Evolutionary conservation across 1,140 invertebrate species (phyloP).

Genomic region (Drosophila chauvacae): DNA sequence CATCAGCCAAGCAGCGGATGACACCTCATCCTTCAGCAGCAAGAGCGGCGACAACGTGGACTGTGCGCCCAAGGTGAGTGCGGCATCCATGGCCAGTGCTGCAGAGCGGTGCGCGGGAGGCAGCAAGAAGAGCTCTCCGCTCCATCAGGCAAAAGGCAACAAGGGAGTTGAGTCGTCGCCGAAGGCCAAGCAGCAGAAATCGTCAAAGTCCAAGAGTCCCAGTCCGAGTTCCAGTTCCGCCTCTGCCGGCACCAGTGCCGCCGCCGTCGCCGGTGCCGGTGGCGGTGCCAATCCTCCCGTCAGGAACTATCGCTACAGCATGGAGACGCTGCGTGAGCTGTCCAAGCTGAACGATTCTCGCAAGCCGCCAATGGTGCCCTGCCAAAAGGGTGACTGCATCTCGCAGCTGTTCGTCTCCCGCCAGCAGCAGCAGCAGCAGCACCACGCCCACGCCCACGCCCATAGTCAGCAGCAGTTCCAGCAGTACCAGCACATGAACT

Average conservation of each 20-base stretch:
- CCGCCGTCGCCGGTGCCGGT: too few relatives aligned
- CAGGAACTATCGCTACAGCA: conserved; percentile 53
- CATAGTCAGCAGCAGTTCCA: conserved; percentile 47
- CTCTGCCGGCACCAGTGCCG: neutral
- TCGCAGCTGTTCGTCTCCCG: conserved; percentile 75
- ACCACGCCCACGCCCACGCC: conserved; percentile 49
- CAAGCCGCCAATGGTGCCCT: conserved; percentile 73
- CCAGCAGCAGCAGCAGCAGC: conserved; percentile 71
- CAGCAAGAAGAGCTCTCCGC: conserved; percentile 54
- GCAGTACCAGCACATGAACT: conserved; percentile 77
- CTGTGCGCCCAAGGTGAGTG: conserved; percentile 35
- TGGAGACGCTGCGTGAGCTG: conserved; percentile 67
- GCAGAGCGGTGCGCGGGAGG: neutral
- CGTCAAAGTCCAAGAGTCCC: conserved; percentile 9
- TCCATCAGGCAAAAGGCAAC: conserved; percentile 12
- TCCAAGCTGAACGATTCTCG: conserved; percentile 61
- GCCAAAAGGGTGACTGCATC: conserved; percentile 76
- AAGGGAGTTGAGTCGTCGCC: neutral
- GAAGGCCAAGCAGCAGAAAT: conserved; percentile 3
- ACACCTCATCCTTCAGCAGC: conserved; percentile 15
- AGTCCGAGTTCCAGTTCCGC: conserved; percentile 6
- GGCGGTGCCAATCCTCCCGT: neutral
- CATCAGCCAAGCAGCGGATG: conserved; percentile 38
- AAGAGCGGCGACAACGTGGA: conserved; percentile 57
- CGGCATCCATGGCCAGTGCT: neutral